These are phyloP conservation scores for Alosa alosa DNA, from an alignment of 2,113 vertebrate genomes.

Conservation along the genomic window DNA sequence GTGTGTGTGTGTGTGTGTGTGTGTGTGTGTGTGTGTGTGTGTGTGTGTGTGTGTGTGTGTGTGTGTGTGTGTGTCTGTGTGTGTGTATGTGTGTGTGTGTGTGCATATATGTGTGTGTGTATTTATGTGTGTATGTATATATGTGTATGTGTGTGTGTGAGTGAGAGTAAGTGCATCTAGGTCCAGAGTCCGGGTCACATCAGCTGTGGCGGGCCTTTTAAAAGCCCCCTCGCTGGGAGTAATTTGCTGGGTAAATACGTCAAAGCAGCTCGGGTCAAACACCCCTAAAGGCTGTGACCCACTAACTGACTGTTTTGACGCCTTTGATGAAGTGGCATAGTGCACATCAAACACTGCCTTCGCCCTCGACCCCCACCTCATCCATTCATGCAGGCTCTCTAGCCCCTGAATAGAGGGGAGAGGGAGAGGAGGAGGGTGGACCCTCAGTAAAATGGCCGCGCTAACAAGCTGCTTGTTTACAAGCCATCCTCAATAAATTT, in stretches of 20 bases:
- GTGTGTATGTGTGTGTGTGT: conserved; percentile 30
- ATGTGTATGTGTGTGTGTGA: background rate
- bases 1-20: conserved; percentile 33
- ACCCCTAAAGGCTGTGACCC: conserved; percentile 55
- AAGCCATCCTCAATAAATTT: background rate
- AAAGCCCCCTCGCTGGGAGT: conserved; percentile 64
- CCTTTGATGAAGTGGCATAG: conserved; percentile 47
- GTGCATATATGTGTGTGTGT: background rate
- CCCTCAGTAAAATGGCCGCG: background rate
- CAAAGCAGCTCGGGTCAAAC: conserved; percentile 62
- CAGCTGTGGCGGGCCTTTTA: conserved; percentile 62
- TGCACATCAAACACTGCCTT: conserved; percentile 23
- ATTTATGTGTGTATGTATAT: conserved; percentile 17
- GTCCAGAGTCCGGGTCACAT: conserved; percentile 57
- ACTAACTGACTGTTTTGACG: conserved; percentile 60
- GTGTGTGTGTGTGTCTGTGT: background rate
- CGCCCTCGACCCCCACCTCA: background rate
- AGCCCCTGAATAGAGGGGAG: background rate
- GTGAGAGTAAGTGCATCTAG: conserved; percentile 6
- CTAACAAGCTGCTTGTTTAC: background rate
- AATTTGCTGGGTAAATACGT: conserved; percentile 70
- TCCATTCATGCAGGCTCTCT: background rate
- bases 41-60: background rate
- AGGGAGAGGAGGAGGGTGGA: background rate
- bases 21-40: conserved; percentile 18